A percentile compares a stretch with the other conserved stretches of the same genome.
phyloP scores from a whole-genome alignment of 2,797 vertebrate genomes.

The Acanthiza pusilla region DNA sequence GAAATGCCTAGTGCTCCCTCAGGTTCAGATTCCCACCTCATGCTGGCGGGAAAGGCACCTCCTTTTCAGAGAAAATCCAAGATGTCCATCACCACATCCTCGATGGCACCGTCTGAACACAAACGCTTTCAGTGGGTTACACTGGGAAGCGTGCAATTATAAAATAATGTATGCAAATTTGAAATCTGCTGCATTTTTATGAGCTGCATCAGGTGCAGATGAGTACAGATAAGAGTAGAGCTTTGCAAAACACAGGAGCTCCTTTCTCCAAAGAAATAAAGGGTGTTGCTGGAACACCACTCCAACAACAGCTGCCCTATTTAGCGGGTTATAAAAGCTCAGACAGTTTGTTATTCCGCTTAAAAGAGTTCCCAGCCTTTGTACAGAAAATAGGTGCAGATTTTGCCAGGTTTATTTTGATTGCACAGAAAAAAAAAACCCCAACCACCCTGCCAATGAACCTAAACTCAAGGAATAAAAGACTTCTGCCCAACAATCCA shows the following conservation, averaged over 20 bases:
- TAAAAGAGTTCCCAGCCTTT: not conserved
- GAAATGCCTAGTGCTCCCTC: not conserved
- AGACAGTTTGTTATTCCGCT: not conserved
- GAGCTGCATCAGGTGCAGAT: constrained; percentile 27
- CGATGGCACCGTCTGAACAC: accelerated
- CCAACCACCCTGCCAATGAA: not conserved
- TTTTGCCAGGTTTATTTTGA: not conserved
- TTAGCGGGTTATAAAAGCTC: not conserved
- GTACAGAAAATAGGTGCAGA: not conserved
- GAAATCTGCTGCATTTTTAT: constrained; percentile 26
- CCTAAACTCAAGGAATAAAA: not conserved
- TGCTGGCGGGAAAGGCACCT: not conserved
- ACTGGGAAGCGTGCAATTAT: not conserved
- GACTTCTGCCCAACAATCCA: not conserved
- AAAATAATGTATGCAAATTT: constrained; percentile 7
- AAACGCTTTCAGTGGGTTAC: not conserved
- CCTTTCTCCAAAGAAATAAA: constrained; percentile 14
- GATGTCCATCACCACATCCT: not conserved
- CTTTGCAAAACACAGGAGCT: constrained; percentile 9
- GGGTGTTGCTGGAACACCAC: constrained; percentile 10
- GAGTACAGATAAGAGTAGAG: not conserved
- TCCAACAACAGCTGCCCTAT: constrained; percentile 50
- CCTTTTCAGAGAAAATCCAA: not conserved
- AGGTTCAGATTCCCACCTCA: not conserved
- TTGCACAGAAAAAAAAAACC: not conserved